Evolutionary conservation across 1,140 invertebrate species (phyloP), one percentile per base, ranked within the genome.

Genomic region (Lepidurus packardi): DNA sequence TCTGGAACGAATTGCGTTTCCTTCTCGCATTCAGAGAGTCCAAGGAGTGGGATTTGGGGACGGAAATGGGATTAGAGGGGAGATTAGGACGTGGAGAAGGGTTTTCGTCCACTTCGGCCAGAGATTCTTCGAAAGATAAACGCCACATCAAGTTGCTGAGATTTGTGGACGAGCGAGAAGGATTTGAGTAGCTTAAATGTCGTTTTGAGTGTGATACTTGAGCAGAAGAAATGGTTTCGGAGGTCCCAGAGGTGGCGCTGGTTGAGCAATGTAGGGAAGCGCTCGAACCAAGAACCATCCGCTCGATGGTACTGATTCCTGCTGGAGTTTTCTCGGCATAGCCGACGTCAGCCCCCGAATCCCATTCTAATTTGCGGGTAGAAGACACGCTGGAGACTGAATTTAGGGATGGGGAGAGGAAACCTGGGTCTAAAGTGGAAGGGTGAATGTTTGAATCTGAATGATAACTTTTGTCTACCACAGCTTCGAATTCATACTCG

Each of bases 281-380:
- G 53, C 53, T 65, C 9, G 53, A 65, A 9, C 53, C 53, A 16
- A 86, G 80, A 34, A 88, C 89, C 81, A 90, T 86, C 80, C 87
- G 87, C 82, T 90, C 89, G 77, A 90, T 85, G 7, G 89, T 89
- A 80, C 88, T 89, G 0, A 89, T 80, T 8, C n/a, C 43, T 6
- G 86, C 85, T 82, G 85, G 87, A 79, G 85, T 85, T 65, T 65
- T 65, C 53, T 65, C 53, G 53, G 53, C 53, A 84, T 93, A 93
- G 7, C 91, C 92, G 45, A 92, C 91, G 85, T 93, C 91, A 9
- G 90, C 91, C 75, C 91, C 88, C 79, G 90, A 92, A 82, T 92
- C 91, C 91, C 91, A 92, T 85, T 92, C 91, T 6, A 92, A 83
- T 80, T 88, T 89, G 8, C 89, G 86, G 80, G 89, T 87, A 2